Conservation (phyloP, 2,888 invertebrate genomes). For the Ischnus inquisitorius region DNA sequence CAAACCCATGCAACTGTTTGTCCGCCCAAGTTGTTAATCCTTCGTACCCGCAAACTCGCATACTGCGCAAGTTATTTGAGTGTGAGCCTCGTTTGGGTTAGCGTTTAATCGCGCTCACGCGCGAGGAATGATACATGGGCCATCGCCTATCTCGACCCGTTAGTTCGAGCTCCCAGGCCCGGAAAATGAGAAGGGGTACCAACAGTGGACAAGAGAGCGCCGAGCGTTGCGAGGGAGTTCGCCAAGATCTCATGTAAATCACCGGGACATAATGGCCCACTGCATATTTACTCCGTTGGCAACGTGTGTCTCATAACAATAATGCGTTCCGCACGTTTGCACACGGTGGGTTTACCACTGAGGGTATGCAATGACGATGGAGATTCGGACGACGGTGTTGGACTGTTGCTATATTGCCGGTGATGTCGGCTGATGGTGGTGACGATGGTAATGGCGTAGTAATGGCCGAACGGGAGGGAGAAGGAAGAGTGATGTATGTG, state of each 20-base stretch:
- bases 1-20: not conserved
- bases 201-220: conserved; percentile 13
- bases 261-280: conserved; percentile 79
- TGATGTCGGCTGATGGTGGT: conserved; percentile 38
- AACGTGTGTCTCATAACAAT: conserved; percentile 72
- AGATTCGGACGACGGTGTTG: not conserved
- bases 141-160: conserved; percentile 45
- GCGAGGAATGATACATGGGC: conserved; percentile 33
- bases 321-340: conserved; percentile 68
- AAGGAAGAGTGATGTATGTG: conserved; percentile 14
- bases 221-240: conserved; percentile 73
- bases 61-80: not conserved
- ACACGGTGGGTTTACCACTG: conserved; percentile 51
- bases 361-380: conserved; percentile 20
- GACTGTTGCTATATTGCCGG: conserved; percentile 7
- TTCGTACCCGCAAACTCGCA: not conserved
- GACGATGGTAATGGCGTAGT: conserved; percentile 60
- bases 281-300: conserved; percentile 76
- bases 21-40: not conserved
- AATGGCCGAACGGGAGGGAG: conserved; percentile 42
- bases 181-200: conserved; percentile 5
- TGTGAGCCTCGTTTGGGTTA: not conserved
- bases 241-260: conserved; percentile 82
- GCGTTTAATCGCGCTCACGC: conserved; percentile 49
- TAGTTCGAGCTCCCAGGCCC: not conserved